Base-by-base conservation (phyloP, 2,797 vertebrate species). In the Semotilus atromaculatus region DNA sequence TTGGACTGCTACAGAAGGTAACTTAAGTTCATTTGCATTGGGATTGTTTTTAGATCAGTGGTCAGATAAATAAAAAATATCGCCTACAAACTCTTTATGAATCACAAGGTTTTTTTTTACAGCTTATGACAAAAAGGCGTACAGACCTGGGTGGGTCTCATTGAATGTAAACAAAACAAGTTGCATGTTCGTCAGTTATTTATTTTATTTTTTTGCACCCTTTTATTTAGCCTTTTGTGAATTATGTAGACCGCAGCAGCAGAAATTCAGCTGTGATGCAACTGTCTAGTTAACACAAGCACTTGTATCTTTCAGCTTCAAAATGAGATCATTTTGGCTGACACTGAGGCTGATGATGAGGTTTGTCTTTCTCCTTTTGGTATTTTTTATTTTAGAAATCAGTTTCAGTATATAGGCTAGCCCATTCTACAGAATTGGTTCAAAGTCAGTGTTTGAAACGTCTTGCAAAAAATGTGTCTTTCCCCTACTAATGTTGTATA, bases 241-340 rank as follows among this genome's bases (percentile, higher is more conserved):
- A 16, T 34, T 36, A 23, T 78, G 26, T 5, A 19, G 74, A 43
- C 7, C 0, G 18, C 76, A 64, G 43, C 40, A 51, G 19, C 11
- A n/a, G 29, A 62, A 34, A 64, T 60, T 36, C 16, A 48, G 43
- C 43, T 74, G 5, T 3, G 29, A 53, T 45, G 31, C n/a, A 19
- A n/a, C 7, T 60, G 4, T 21, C 3, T 11, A 70, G 55, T 45
- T 45, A 38, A 36, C 18, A 34, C 55, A 36, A 38, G 70, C 14
- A 58, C 1, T 40, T 18, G 82, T 89, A 34, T 94, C 53, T 93
- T 92, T 55, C 92, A 96, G 95, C 90, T 96, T 68, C 95, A 96
- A 86, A 92, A 93, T 89, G 92, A 95, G 78, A 92, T 96, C 0
- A 88, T 94, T 55, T 89, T 94, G 26, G 77, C 86, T 86, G 93